Evolutionary conservation across 2,113 vertebrate genomes (phyloP).

Genomic region (Monopterus albus): DNA sequence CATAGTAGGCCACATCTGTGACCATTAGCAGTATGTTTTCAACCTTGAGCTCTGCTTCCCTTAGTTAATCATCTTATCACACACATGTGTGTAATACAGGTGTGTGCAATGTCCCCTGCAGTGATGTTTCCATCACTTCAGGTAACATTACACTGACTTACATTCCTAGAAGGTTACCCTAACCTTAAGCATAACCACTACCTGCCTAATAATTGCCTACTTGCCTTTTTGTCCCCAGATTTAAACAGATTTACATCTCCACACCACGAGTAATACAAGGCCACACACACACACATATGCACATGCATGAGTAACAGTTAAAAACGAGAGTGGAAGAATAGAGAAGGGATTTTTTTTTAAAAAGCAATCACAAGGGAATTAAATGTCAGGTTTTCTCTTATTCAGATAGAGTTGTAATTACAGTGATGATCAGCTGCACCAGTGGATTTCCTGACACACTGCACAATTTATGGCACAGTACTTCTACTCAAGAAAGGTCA

Average conservation of each 20-base stretch:
- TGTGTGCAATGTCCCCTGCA: too few relatives aligned
- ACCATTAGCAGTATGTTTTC: constrained; percentile 30
- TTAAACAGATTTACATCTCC: too few relatives aligned
- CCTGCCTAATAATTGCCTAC: too few relatives aligned
- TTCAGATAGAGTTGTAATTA: background rate
- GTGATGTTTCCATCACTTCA: too few relatives aligned
- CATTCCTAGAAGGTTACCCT: too few relatives aligned
- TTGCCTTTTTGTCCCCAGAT: too few relatives aligned
- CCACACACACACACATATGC: too few relatives aligned
- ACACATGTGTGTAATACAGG: constrained; percentile 31
- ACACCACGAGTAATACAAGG: too few relatives aligned
- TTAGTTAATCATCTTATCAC: constrained; percentile 31
- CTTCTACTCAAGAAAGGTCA: constrained; percentile 9
- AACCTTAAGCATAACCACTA: too few relatives aligned
- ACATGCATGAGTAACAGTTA: background rate
- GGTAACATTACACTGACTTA: too few relatives aligned
- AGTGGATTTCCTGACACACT: constrained; percentile 9
- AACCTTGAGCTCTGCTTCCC: constrained; percentile 25
- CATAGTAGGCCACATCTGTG: too few relatives aligned
- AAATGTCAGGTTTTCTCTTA: background rate
- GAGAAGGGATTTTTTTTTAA: constrained; percentile 15
- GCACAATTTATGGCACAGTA: constrained; percentile 11
- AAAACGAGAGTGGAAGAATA: background rate
- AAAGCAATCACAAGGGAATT: too few relatives aligned
- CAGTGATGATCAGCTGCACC: constrained; percentile 9